Evolutionary conservation across 2,888 invertebrate species (phyloP), one percentile per base, ranked within the genome.

Genomic region (Nasonia oneida): DNA sequence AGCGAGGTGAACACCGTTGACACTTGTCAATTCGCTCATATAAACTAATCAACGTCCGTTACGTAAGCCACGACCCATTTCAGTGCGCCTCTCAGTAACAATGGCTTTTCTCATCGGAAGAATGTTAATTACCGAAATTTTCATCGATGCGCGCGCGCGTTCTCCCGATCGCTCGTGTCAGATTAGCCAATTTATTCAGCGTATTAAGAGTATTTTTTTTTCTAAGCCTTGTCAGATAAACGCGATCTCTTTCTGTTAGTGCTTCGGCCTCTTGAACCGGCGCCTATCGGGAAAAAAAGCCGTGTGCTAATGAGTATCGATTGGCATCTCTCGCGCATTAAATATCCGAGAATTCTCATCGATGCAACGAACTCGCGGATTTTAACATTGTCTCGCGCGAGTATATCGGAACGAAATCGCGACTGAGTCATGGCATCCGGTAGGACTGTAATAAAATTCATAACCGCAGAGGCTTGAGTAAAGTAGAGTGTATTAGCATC

Each of bases 81-180:
- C 12, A 3, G 8, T 23, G 8, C 8, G 8, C n/a, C 8, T 67
- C 67, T 14, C 0, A 2, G 33, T 29, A 29, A 67, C 67, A 67
- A 10, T 29, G 33, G 10, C 23, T 29, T 29, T 12, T 8, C 5
- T 67, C 12, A 67, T 67, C 67, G 57, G 57, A 67, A 67, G 29
- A 67, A 67, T 67, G 67, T 67, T 67, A 67, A 67, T 73, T 47
- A 73, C 42, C 73, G 42, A 73, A 42, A 12, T 73, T 73, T 14
- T 73, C 42, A 42, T 42, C 29, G 53, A 18, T 33, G 47, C 53
- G 29, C 33, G n/a, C 37, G n/a, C 14, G 57, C 37, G 47, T 42
- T 73, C 47, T 47, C 10, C 23, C n/a, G 76, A 76, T 76, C 57
- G 37, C 57, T 18, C 37, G 33, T 57, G 76, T 53, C 57, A 53